Evolutionary conservation across 2,888 invertebrate species (phyloP).

Genomic region (Resseliella maxima): DNA sequence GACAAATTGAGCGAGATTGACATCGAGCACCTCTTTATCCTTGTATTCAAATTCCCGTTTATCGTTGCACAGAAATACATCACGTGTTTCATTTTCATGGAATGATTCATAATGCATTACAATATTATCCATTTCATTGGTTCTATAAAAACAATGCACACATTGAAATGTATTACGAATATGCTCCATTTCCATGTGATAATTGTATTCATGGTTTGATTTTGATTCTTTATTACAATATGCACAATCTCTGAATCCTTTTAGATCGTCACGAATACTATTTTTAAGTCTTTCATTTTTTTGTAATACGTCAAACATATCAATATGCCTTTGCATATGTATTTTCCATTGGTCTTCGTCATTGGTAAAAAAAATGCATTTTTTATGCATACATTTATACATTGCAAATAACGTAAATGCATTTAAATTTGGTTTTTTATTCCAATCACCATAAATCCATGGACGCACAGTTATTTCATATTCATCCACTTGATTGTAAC

Average conservation of each 20-base stretch:
- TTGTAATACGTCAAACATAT: not conserved
- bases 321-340: not conserved
- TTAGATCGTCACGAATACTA: not conserved
- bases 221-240: not conserved
- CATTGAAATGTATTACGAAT: not conserved
- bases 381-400: slow-evolving; percentile 20
- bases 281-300: not conserved
- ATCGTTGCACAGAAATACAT: not conserved
- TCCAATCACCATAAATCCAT: not conserved
- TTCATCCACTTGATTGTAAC: not conserved
- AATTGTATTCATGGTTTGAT: not conserved
- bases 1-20: not conserved
- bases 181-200: not conserved
- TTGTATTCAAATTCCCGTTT: not conserved
- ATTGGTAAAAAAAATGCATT: not conserved
- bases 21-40: not conserved
- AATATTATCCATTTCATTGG: not conserved
- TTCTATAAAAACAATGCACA: not conserved
- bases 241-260: not conserved
- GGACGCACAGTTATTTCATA: not conserved
- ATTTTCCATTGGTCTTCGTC: not conserved
- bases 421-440: not conserved
- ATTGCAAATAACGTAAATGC: not conserved
- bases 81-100: not conserved
- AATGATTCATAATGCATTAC: not conserved